A percentile compares a stretch with the other conserved stretches of the same genome.
Evolutionary conservation across 2,113 vertebrate genomes (phyloP).

Genomic region (Loxodonta africana): DNA sequence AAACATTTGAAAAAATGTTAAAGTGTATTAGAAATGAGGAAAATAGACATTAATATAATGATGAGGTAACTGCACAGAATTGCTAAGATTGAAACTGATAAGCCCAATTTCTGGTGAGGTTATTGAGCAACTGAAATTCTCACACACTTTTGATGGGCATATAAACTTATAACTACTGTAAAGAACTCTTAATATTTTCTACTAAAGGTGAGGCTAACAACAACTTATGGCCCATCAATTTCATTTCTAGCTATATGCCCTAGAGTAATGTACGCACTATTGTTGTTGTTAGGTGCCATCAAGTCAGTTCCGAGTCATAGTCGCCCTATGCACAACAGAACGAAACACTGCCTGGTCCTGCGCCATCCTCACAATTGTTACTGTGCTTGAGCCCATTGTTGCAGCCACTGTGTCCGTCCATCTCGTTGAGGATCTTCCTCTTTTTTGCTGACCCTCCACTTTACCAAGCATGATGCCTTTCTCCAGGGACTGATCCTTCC

Average conservation of each 20-base stretch:
- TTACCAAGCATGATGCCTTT: no score
- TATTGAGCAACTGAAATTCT: not conserved
- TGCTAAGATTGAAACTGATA: not conserved
- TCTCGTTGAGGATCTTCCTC: no score
- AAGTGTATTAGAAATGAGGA: not conserved
- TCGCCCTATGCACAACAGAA: no score
- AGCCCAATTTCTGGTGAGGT: not conserved
- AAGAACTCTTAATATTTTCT: constrained; percentile 12
- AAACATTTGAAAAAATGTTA: not conserved
- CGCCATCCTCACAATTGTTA: no score
- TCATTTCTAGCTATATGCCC: not conserved
- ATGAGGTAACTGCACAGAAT: not conserved
- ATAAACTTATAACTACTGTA: not conserved
- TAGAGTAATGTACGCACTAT: not conserved
- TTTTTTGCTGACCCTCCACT: no score
- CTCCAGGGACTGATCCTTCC: no score
- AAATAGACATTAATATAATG: not conserved
- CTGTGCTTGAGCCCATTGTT: no score
- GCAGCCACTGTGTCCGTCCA: no score
- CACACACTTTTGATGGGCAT: not conserved
- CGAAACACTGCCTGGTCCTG: no score
- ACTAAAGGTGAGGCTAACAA: not conserved
- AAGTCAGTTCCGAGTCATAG: no score
- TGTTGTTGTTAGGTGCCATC: no score
- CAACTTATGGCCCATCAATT: not conserved